Conservation (phyloP, 1,140 invertebrate genomes). For the Maconellicoccus hirsutus region DNA sequence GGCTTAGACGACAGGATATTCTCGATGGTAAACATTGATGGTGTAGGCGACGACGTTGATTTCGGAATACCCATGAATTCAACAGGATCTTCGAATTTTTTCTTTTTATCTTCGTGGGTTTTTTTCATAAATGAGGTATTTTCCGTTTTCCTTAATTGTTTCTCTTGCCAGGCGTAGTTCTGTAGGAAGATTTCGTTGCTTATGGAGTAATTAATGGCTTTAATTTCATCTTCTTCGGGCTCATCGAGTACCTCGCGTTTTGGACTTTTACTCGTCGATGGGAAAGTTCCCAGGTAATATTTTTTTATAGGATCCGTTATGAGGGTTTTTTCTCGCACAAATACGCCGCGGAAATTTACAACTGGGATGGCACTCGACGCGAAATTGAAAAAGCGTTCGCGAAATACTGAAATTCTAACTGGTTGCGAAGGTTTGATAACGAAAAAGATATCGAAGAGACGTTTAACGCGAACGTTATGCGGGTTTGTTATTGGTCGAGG, state of each 20-base stretch:
- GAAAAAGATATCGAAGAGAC: neutral
- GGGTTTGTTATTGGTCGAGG: neutral
- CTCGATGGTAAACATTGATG: slow-evolving; percentile 4
- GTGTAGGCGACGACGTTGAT: neutral
- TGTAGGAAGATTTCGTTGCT: neutral
- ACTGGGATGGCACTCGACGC: neutral
- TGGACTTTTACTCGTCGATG: neutral
- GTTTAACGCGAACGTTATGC: neutral
- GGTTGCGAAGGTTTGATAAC: neutral
- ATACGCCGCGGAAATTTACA: neutral
- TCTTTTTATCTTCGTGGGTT: neutral
- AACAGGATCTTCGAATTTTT: neutral
- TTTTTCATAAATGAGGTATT: slow-evolving; percentile 10
- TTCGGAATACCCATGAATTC: slow-evolving; percentile 5
- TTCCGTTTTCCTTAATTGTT: neutral
- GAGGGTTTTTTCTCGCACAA: neutral
- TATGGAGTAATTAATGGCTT: slow-evolving; percentile 14
- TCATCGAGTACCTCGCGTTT: neutral
- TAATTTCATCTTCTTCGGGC: neutral
- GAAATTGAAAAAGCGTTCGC: neutral
- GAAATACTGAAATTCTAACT: no score
- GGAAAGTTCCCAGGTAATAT: neutral
- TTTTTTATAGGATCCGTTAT: slow-evolving; percentile 14
- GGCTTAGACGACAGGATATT: slow-evolving; percentile 13
- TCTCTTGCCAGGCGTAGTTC: neutral